Evolutionary conservation across 2,888 invertebrate species (phyloP).

Genomic region (Gibbula magus): DNA sequence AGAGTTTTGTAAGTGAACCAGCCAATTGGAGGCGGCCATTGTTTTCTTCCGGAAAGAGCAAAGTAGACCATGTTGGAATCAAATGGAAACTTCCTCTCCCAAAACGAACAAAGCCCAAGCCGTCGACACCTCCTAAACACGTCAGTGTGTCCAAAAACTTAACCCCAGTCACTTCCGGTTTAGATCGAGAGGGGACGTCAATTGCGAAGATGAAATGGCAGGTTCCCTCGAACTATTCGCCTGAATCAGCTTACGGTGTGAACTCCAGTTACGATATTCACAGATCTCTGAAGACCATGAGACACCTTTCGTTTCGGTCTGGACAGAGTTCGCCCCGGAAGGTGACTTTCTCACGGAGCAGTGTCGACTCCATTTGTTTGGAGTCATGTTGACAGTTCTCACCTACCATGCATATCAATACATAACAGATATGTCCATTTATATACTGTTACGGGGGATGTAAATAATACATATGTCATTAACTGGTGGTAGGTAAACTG

Average conservation of each 20-base stretch:
- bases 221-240: slow-evolving; percentile 19
- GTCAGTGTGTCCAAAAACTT: slow-evolving; percentile 29
- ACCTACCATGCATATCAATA: too few species aligned
- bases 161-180: slow-evolving; percentile 42
- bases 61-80: slow-evolving; percentile 33
- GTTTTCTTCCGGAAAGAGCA: slow-evolving; percentile 28
- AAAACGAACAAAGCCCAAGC: not conserved
- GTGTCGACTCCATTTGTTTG: not conserved
- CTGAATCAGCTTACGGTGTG: not conserved
- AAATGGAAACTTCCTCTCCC: slow-evolving; percentile 29
- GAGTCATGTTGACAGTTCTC: not conserved
- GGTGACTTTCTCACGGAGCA: not conserved
- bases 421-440: too few species aligned
- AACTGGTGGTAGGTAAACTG: too few species aligned
- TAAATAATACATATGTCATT: too few species aligned
- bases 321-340: not conserved
- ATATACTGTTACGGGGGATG: too few species aligned
- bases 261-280: not conserved
- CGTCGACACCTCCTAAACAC: not conserved
- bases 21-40: slow-evolving; percentile 13
- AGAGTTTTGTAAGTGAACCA: not conserved
- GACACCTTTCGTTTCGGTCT: not conserved
- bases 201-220: slow-evolving; percentile 39
- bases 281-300: not conserved
- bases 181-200: slow-evolving; percentile 40